A percentile compares a stretch with the other conserved stretches of the same genome.
Conservation (phyloP, 2,888 invertebrate genomes). For the Tetrapedia diversipes region DNA sequence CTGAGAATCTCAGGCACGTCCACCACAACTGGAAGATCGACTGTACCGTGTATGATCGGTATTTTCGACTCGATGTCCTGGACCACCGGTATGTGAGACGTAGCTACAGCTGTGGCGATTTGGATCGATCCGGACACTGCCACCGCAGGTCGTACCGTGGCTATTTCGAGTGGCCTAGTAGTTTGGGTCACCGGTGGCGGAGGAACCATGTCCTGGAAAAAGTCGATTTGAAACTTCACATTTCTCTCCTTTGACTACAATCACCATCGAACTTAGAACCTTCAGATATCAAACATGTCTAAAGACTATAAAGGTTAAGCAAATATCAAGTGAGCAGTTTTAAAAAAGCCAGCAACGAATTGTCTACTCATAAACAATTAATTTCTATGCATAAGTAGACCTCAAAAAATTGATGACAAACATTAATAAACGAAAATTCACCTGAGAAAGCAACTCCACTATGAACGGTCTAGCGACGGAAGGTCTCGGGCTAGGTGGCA, state of each 20-base stretch:
- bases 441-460: constrained; percentile 79
- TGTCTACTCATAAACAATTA: too few relatives aligned
- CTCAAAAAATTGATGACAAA: neutral
- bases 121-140: constrained; percentile 81
- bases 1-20: constrained; percentile 78
- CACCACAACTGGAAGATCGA: constrained; percentile 79
- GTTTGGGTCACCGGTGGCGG: constrained; percentile 74
- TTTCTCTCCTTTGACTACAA: too few relatives aligned
- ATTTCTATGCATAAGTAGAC: too few relatives aligned
- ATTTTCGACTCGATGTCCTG: constrained; percentile 81
- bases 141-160: constrained; percentile 76
- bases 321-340: too few relatives aligned
- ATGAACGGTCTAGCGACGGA: constrained; percentile 77
- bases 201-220: constrained; percentile 79
- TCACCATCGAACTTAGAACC: too few relatives aligned
- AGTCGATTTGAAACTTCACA: too few relatives aligned
- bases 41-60: constrained; percentile 81
- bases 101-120: constrained; percentile 79
- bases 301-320: too few relatives aligned
- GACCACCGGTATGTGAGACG: constrained; percentile 79
- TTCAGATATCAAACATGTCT: too few relatives aligned
- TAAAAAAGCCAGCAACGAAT: neutral
- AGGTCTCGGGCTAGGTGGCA: constrained; percentile 75
- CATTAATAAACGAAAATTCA: constrained; percentile 40
- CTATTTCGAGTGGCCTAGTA: constrained; percentile 73